These are phyloP conservation scores for Rhegmatorhina hoffmannsi DNA, from an alignment of 2,113 vertebrate genomes.

Conservation along the genomic window DNA sequence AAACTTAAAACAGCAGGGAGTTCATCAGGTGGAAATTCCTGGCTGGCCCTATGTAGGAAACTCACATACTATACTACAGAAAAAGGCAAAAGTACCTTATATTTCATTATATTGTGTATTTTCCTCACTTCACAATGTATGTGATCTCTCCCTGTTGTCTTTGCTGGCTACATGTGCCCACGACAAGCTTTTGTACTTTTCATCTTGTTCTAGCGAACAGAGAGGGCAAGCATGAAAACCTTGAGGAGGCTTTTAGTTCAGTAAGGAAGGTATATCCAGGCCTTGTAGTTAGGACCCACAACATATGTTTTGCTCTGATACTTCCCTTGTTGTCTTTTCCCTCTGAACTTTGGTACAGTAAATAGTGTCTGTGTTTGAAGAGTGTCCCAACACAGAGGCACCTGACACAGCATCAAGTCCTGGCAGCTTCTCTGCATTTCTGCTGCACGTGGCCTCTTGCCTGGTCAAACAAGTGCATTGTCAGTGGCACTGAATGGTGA, in stretches of 20 bases:
- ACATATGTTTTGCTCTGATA: neutral
- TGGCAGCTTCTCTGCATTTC: neutral
- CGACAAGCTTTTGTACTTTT: neutral
- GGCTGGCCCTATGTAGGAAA: neutral
- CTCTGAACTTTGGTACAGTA: neutral
- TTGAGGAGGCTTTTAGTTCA: neutral
- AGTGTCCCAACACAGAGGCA: neutral
- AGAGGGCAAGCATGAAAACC: neutral
- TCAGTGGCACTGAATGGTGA: neutral
- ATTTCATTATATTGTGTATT: neutral
- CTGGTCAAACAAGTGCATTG: neutral
- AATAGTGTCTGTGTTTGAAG: neutral
- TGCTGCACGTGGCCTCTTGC: neutral
- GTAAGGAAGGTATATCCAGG: neutral
- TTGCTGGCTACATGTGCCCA: rapidly evolving
- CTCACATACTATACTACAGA: neutral
- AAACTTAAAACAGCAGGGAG: neutral
- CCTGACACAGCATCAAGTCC: neutral
- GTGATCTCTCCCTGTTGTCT: neutral
- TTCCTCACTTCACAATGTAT: neutral
- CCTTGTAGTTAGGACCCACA: neutral
- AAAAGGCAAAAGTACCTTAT: neutral
- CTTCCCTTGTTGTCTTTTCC: neutral
- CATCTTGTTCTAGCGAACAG: neutral
- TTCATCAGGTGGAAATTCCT: neutral